Evolutionary conservation across 64 coral and sea anemone species (phyloP).

Genomic region (Platygyra sinensis): DNA sequence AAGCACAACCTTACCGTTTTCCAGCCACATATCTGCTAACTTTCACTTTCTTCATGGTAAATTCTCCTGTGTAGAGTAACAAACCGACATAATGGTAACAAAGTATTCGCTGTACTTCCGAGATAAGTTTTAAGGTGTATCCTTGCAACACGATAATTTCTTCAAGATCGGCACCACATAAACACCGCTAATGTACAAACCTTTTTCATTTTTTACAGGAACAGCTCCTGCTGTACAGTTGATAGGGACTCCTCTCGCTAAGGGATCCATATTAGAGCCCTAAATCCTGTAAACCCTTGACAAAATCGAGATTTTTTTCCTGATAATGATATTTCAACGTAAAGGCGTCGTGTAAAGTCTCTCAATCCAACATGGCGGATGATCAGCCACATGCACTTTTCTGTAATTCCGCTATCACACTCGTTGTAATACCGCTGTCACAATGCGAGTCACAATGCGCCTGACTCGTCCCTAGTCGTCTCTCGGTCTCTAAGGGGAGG

Average conservation of each 20-base stretch:
- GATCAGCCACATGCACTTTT: neutral
- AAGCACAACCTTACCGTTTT: conserved; percentile 56
- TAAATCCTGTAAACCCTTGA: neutral
- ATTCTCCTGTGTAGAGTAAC: conserved; percentile 71
- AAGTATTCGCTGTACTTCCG: neutral
- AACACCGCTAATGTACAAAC: neutral
- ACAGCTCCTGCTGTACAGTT: conserved; percentile 84
- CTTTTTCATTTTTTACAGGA: conserved; percentile 78
- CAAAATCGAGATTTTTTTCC: neutral
- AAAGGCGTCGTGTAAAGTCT: neutral
- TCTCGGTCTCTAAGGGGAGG: no score
- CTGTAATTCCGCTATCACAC: neutral
- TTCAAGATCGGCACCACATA: neutral
- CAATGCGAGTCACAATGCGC: no score
- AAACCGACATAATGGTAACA: neutral
- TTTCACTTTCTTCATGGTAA: conserved; percentile 99
- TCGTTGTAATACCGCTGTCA: no score
- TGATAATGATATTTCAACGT: no score
- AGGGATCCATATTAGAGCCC: conserved; percentile 14
- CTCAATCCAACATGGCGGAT: conserved; percentile 26
- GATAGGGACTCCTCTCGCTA: conserved; percentile 49
- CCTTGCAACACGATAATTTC: neutral
- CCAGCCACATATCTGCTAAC: conserved; percentile 99
- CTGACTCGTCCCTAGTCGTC: no score
- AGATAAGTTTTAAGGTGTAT: neutral